Evolutionary conservation across 2,797 vertebrate species (phyloP), one percentile per base, ranked within the genome.

Genomic region (Vespertilio murinus): DNA sequence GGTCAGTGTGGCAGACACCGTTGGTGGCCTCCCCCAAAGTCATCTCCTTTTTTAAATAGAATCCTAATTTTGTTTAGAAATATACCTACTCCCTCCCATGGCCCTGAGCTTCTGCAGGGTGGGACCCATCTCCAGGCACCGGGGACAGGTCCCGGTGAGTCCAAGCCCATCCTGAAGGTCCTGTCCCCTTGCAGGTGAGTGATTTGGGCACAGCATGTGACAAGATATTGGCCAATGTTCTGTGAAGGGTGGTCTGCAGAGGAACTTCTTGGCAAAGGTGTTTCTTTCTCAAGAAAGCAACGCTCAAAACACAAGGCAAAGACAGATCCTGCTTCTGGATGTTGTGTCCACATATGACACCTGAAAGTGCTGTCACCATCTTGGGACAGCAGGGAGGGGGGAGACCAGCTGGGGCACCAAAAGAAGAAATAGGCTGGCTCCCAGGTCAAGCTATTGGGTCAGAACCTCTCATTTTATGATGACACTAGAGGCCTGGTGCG

Each of bases 1-100:
- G 5, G 45, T 70, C 79, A 49, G 11, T 1, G 0, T 71, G n/a
- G 49, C 38, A 65, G n/a, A 56, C 22, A 2, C 8, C 16, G 2
- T 45, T 30, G 56, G 40, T 52, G 8, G 1, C 52, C 73, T 69
- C 30, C 23, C n/a, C 22, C n/a, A 33, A 49, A 65, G 56, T n/a
- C 65, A 82, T n/a, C 14, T 22, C 28, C n/a, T 89, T 88, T 88
- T 87, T 45, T 80, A 6, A 67, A 81, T 35, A 65, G 47, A 65
- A 82, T 30, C 22, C 28, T 5, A 0, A 2, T 18, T 40, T 83
- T 67, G 22, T 33, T 79, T 82, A 38, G 35, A 30, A 65, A 79
- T 83, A 45, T 75, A 30, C 5, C 4, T 4, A 7, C 6, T 86
- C 35, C 12, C 9, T 71, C 11, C 8, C 61, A 11, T 0, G 7